A percentile compares a stretch with the other conserved stretches of the same genome.
These are phyloP conservation scores for Patella depressa DNA, from an alignment of 2,888 invertebrate species.

Conservation along the genomic window DNA sequence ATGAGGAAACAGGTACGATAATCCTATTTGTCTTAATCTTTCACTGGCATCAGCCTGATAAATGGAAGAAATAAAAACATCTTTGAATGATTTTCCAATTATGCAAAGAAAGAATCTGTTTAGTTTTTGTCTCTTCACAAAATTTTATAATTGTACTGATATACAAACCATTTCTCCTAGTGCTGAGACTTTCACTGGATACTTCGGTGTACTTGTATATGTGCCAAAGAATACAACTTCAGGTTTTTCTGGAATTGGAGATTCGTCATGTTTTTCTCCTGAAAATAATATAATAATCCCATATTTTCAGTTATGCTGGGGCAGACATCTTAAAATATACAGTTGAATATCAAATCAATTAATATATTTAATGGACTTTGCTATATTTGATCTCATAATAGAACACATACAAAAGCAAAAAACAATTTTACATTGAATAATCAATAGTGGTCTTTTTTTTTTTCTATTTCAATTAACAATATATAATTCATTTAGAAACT, in stretches of 20 bases:
- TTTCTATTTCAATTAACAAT: too few species aligned
- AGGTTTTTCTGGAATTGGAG: conserved; percentile 64
- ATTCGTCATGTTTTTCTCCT: conserved; percentile 67
- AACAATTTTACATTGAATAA: too few species aligned
- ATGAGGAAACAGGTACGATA: conserved; percentile 69
- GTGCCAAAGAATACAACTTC: conserved; percentile 70
- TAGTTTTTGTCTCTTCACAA: neutral
- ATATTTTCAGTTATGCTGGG: too few species aligned
- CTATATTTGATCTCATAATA: too few species aligned
- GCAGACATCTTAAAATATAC: too few species aligned
- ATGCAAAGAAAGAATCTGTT: too few species aligned
- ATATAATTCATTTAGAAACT: too few species aligned
- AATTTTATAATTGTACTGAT: neutral
- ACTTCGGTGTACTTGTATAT: conserved; percentile 65
- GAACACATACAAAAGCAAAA: too few species aligned
- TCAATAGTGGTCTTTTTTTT: too few species aligned
- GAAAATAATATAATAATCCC: conserved; percentile 27
- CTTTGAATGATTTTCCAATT: too few species aligned
- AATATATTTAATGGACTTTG: too few species aligned
- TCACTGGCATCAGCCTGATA: conserved; percentile 70
- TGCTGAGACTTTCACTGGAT: conserved; percentile 65
- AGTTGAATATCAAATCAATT: too few species aligned
- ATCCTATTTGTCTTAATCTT: conserved; percentile 65
- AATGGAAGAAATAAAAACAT: neutral
- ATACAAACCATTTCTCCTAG: conserved; percentile 67